Conservation (phyloP, 37 sponge, comb jelly and placozoan genomes). For the Aphrocallistes beatrix region DNA sequence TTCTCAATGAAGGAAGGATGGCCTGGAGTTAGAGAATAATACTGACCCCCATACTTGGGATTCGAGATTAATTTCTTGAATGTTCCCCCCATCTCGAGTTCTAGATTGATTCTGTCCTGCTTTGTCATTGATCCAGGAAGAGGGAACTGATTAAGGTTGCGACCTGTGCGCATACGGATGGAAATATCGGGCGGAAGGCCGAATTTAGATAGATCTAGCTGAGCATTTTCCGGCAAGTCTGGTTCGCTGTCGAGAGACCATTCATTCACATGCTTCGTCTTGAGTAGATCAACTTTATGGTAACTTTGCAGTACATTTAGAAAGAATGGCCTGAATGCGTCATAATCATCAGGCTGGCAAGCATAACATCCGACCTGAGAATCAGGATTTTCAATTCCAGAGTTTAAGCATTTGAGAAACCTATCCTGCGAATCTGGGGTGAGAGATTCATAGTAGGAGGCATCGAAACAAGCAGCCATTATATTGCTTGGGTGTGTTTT, state of each 20-base stretch:
- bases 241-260: not conserved
- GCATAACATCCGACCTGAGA: slow-evolving; percentile 11
- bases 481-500: not conserved
- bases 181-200: not conserved
- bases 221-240: not conserved
- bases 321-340: slow-evolving; percentile 25
- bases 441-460: not conserved
- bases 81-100: not conserved
- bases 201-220: not conserved
- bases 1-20: not conserved
- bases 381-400: slow-evolving; percentile 28
- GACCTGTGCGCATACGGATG: not conserved
- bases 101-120: not conserved
- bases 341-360: slow-evolving; percentile 17
- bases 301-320: slow-evolving; percentile 25
- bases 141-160: not conserved
- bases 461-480: not conserved
- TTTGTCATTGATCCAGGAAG: not conserved
- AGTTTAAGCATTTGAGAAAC: not conserved
- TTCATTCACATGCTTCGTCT: not conserved
- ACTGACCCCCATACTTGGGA: not conserved
- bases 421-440: not conserved
- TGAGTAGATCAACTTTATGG: slow-evolving; percentile 1
- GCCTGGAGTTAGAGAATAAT: not conserved
- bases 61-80: not conserved